Conservation (phyloP, 2,888 invertebrate species). For the Standfussiana lucernea region DNA sequence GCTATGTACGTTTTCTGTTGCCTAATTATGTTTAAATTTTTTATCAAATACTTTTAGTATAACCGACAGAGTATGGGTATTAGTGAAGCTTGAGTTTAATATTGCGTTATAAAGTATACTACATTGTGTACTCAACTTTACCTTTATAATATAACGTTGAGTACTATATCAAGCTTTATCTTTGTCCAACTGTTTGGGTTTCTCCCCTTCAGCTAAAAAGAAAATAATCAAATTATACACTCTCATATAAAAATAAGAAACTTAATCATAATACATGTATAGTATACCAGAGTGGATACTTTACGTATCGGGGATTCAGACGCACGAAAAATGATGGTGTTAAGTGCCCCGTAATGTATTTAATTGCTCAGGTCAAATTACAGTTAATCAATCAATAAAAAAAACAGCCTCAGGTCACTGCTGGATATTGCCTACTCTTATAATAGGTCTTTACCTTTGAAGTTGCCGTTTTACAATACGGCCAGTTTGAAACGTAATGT, state of each 20-base stretch:
- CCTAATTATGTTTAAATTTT: background rate
- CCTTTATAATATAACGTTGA: conserved; percentile 8
- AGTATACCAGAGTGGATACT: background rate
- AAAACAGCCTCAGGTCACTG: background rate
- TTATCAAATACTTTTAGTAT: background rate
- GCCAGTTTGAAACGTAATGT: too few species aligned
- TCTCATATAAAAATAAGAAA: background rate
- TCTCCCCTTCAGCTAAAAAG: conserved; percentile 46
- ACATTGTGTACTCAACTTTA: conserved; percentile 12
- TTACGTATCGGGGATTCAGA: background rate
- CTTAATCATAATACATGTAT: background rate
- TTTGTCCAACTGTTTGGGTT: conserved; percentile 26
- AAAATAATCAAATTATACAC: background rate
- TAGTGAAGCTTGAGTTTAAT: background rate
- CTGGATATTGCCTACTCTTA: background rate
- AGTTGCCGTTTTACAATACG: too few species aligned
- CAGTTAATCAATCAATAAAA: background rate
- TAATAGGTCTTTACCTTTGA: too few species aligned
- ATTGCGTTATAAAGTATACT: background rate
- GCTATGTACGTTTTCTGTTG: background rate
- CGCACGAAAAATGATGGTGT: background rate
- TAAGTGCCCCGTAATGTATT: background rate
- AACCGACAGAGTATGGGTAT: background rate
- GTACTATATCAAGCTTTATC: conserved; percentile 26
- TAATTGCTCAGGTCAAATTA: background rate